Conservation (phyloP, 2,113 vertebrate genomes). For the Tretioscincus oriximinensis region DNA sequence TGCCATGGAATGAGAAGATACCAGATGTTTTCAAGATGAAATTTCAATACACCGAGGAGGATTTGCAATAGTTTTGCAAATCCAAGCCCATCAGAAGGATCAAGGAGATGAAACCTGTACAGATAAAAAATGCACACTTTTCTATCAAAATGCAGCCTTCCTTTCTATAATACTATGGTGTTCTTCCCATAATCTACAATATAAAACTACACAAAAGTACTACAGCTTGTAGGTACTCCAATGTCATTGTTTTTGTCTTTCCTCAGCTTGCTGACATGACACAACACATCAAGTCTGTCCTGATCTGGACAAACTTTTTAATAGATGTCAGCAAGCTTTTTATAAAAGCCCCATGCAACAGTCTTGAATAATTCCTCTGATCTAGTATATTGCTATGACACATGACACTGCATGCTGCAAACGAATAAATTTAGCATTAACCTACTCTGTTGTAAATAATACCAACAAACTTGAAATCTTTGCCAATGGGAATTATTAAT, state of each 20-base stretch:
- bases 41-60: background rate
- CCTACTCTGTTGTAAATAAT: conserved; percentile 37
- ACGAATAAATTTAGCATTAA: conserved; percentile 20
- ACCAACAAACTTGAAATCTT: conserved; percentile 39
- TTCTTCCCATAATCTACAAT: too few species aligned
- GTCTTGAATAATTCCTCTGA: background rate
- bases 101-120: background rate
- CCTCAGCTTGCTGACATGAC: too few species aligned
- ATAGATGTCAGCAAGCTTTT: background rate
- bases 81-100: background rate
- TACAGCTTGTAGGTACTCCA: too few species aligned
- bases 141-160: background rate
- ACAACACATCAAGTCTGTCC: background rate
- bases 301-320: background rate
- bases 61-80: background rate
- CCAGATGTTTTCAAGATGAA: background rate
- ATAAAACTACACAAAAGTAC: too few species aligned
- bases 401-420: background rate
- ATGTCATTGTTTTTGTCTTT: too few species aligned
- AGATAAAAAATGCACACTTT: background rate
- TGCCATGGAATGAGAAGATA: background rate
- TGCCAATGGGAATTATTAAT: conserved; percentile 27
- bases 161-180: too few species aligned
- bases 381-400: conserved; percentile 18
- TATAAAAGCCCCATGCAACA: background rate